Conservation (phyloP, 2,113 vertebrate genomes). For the Trichomycterus rosablanca region DNA sequence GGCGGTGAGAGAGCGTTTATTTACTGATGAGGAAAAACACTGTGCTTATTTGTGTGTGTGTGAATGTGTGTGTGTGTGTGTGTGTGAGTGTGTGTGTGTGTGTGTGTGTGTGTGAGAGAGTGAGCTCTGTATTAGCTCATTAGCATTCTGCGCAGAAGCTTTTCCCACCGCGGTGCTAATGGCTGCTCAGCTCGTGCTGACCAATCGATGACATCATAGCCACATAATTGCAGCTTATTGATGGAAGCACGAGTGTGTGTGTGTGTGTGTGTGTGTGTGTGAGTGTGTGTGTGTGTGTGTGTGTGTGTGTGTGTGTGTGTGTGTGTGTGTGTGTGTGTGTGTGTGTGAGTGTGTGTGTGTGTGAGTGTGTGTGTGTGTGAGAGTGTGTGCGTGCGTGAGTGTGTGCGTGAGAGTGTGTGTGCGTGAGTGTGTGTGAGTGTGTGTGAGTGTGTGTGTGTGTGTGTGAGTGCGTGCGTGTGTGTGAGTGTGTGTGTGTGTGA, state of each 20-base stretch:
- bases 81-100: not conserved
- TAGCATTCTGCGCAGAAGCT: slow-evolving; percentile 10
- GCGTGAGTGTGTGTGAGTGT: too few species aligned
- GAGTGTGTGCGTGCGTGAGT: too few species aligned
- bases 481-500: too few species aligned
- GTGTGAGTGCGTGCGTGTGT: not conserved
- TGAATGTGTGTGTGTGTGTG: not conserved
- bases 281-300: slow-evolving; percentile 13
- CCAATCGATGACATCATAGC: slow-evolving; percentile 75
- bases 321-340: slow-evolving; percentile 34
- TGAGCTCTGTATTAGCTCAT: slow-evolving; percentile 2
- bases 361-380: not conserved
- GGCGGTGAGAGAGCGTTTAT: too few species aligned
- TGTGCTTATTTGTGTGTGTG: not conserved
- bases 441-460: too few species aligned
- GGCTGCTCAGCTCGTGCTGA: slow-evolving; percentile 55
- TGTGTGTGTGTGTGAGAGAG: not conserved
- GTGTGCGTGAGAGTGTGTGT: not conserved
- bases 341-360: slow-evolving; percentile 18
- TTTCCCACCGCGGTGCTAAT: slow-evolving; percentile 51
- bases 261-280: slow-evolving; percentile 5
- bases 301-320: slow-evolving; percentile 21
- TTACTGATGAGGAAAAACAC: too few species aligned
- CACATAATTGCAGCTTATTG: slow-evolving; percentile 70
- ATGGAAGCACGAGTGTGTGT: slow-evolving; percentile 29